A percentile compares a stretch with the other conserved stretches of the same genome.
These are phyloP conservation scores for Psilopsiagon aymara DNA, from an alignment of 2,113 vertebrate species.

Conservation along the genomic window DNA sequence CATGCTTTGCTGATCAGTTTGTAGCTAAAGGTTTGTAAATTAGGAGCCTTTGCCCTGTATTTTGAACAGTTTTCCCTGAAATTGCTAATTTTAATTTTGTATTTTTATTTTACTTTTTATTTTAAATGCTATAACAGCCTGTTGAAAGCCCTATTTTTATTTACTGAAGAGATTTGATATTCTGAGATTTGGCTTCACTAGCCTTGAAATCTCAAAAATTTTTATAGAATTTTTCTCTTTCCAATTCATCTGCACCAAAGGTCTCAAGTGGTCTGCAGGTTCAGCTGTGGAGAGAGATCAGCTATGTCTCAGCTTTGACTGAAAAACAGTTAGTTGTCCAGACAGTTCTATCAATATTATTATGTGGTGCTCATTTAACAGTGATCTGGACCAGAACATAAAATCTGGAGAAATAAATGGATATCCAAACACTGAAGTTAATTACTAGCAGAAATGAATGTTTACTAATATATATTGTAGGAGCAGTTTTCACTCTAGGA, in stretches of 20 bases:
- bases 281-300: neutral
- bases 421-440: constrained; percentile 66
- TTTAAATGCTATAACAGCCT: neutral
- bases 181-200: neutral
- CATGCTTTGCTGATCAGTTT: neutral
- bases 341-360: neutral
- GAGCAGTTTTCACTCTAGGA: constrained; percentile 65
- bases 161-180: neutral
- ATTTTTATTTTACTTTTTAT: neutral
- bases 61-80: neutral
- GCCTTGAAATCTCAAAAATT: neutral
- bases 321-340: neutral
- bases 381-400: constrained; percentile 39
- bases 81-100: neutral
- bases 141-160: neutral
- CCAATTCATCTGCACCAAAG: neutral
- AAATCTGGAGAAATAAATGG: constrained; percentile 70
- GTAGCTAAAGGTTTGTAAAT: neutral
- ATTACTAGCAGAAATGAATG: constrained; percentile 70
- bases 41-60: neutral
- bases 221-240: neutral
- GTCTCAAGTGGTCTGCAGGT: neutral
- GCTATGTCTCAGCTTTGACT: neutral
- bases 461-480: constrained; percentile 70
- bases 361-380: constrained; percentile 33